Conservation (phyloP, 2,888 invertebrate genomes). For the Vanessa cardui region DNA sequence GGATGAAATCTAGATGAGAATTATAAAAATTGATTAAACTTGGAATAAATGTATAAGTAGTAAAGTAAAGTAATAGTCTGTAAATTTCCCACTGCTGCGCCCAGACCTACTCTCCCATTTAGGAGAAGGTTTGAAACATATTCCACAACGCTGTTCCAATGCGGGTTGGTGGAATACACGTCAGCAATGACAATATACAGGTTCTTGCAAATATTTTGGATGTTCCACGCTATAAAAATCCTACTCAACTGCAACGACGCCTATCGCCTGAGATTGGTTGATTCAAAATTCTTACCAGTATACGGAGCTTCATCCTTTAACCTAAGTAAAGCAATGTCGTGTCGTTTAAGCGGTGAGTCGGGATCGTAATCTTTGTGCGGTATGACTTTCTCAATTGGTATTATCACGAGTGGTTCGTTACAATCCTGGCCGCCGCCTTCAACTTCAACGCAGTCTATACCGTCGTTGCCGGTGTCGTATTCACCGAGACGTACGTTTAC, state of each 20-base stretch:
- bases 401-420: slow-evolving; percentile 60
- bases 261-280: too few species aligned
- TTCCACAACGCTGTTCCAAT: too few species aligned
- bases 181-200: too few species aligned
- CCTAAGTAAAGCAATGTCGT: slow-evolving; percentile 77
- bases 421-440: slow-evolving; percentile 62
- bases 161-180: too few species aligned
- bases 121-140: too few species aligned
- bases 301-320: slow-evolving; percentile 61
- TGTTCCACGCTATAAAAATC: too few species aligned
- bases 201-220: too few species aligned
- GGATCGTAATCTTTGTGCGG: slow-evolving; percentile 69
- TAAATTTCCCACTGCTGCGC: too few species aligned
- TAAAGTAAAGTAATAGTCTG: too few species aligned
- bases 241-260: too few species aligned
- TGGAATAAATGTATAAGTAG: not conserved
- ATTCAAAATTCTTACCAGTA: slow-evolving; percentile 54
- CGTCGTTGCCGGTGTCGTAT: slow-evolving; percentile 62
- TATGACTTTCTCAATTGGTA: slow-evolving; percentile 64
- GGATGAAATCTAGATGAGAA: slow-evolving; percentile 53
- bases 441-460: slow-evolving; percentile 62
- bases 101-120: too few species aligned
- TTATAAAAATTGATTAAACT: not conserved
- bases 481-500: slow-evolving; percentile 70
- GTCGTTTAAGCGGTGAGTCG: slow-evolving; percentile 40